Evolutionary conservation across 2,888 invertebrate genomes (phyloP).

Genomic region (Melolontha melolontha): DNA sequence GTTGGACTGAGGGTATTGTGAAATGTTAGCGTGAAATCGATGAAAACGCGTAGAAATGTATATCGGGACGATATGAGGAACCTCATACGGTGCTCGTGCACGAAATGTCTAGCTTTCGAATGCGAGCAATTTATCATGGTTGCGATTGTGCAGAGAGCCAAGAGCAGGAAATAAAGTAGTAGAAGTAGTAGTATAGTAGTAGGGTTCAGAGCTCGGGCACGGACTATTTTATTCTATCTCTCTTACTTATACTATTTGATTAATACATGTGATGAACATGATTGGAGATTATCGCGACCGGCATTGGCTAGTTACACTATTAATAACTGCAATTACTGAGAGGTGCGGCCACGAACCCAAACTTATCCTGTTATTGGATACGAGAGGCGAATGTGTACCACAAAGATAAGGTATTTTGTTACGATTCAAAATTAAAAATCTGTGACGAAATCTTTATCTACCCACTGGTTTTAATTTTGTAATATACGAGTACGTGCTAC

Average conservation of each 20-base stretch:
- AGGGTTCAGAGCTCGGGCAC: conserved; percentile 18
- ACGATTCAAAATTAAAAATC: conserved; percentile 38
- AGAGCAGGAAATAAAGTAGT: conserved; percentile 8
- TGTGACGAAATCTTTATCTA: conserved; percentile 38
- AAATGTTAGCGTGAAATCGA: too few relatives aligned
- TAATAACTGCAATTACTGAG: conserved; percentile 50
- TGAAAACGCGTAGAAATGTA: too few relatives aligned
- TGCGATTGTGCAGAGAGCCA: conserved; percentile 21
- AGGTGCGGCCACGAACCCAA: conserved; percentile 49
- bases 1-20: too few relatives aligned
- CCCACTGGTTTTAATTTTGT: conserved; percentile 16
- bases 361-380: conserved; percentile 47
- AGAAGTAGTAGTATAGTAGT: conserved; percentile 16
- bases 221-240: too few relatives aligned
- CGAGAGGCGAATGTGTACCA: neutral
- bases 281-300: conserved; percentile 49
- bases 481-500: conserved; percentile 1
- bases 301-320: conserved; percentile 49
- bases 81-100: neutral
- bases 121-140: conserved; percentile 33
- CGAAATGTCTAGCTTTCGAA: conserved; percentile 26
- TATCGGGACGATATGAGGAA: too few relatives aligned
- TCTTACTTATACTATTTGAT: conserved; percentile 44
- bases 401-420: conserved; percentile 42
- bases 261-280: conserved; percentile 50